Conservation (phyloP, 2,888 invertebrate genomes). For the Dimorphilus gyrociliatus region DNA sequence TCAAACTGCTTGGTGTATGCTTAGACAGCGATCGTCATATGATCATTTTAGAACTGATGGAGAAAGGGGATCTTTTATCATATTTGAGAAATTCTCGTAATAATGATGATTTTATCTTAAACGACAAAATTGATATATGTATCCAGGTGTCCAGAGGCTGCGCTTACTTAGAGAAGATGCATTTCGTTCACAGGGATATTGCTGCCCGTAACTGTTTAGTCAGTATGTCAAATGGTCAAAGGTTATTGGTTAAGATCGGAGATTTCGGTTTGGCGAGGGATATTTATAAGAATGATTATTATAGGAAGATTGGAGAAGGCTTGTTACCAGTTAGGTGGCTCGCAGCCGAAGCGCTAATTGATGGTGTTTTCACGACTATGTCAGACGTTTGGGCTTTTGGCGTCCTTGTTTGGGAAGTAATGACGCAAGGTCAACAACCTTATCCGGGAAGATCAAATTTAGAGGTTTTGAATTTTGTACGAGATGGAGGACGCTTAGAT, state of each 20-base stretch:
- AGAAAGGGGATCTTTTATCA: slow-evolving; percentile 80
- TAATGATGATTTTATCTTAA: slow-evolving; percentile 49
- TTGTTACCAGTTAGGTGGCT: slow-evolving; percentile 91
- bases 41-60: slow-evolving; percentile 92
- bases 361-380: slow-evolving; percentile 88
- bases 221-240: slow-evolving; percentile 22
- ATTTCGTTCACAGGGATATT: slow-evolving; percentile 60
- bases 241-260: slow-evolving; percentile 79
- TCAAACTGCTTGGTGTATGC: slow-evolving; percentile 80
- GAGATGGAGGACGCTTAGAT: slow-evolving; percentile 63
- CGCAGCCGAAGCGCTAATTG: slow-evolving; percentile 87
- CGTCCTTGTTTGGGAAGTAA: slow-evolving; percentile 84
- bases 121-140: slow-evolving; percentile 77
- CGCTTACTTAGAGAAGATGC: slow-evolving; percentile 84
- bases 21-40: slow-evolving; percentile 81
- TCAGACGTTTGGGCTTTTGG: slow-evolving; percentile 75
- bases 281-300: slow-evolving; percentile 92
- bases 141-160: slow-evolving; percentile 90
- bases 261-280: slow-evolving; percentile 93
- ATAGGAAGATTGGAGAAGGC: slow-evolving; percentile 76
- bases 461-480: slow-evolving; percentile 75
- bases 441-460: slow-evolving; percentile 82
- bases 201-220: slow-evolving; percentile 91
- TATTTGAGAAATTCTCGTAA: slow-evolving; percentile 52
- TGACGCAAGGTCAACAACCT: slow-evolving; percentile 87